A percentile compares a stretch with the other conserved stretches of the same genome.
These are phyloP conservation scores for Zygothrica quintamaculata DNA, from an alignment of 2,888 invertebrate species.

Conservation along the genomic window DNA sequence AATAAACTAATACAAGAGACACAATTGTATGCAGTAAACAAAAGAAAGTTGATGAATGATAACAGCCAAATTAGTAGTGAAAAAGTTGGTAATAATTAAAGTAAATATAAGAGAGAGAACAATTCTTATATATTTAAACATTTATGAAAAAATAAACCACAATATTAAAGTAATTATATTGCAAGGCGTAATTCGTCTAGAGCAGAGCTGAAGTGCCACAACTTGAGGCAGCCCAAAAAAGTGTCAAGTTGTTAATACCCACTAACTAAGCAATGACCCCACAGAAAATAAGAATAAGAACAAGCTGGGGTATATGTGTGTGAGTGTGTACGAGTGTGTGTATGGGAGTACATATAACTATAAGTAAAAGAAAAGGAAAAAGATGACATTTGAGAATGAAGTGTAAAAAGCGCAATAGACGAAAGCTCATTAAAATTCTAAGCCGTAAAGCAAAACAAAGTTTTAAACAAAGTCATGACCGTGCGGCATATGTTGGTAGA, in stretches of 20 bases:
- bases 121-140: too few species aligned
- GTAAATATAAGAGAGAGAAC: too few species aligned
- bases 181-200: too few species aligned
- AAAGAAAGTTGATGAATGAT: too few species aligned
- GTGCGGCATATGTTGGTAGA: not conserved
- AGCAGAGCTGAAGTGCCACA: not conserved
- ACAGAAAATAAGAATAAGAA: constrained; percentile 40
- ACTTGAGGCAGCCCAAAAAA: constrained; percentile 26
- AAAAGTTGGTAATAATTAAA: too few species aligned
- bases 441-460: constrained; percentile 78
- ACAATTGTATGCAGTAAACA: too few species aligned
- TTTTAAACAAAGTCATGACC: constrained; percentile 70
- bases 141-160: too few species aligned
- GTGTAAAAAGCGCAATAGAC: constrained; percentile 54
- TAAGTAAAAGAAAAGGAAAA: constrained; percentile 73
- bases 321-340: constrained; percentile 16
- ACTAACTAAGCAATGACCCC: constrained; percentile 68
- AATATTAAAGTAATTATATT: too few species aligned
- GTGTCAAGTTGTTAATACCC: constrained; percentile 53
- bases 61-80: too few species aligned
- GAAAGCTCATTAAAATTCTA: constrained; percentile 81
- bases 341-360: too few species aligned
- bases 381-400: constrained; percentile 77
- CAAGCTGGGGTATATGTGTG: constrained; percentile 8
- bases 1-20: too few species aligned